phyloP scores from a whole-genome alignment of 2,113 vertebrate species.

The Tragelaphus strepsiceros region DNA sequence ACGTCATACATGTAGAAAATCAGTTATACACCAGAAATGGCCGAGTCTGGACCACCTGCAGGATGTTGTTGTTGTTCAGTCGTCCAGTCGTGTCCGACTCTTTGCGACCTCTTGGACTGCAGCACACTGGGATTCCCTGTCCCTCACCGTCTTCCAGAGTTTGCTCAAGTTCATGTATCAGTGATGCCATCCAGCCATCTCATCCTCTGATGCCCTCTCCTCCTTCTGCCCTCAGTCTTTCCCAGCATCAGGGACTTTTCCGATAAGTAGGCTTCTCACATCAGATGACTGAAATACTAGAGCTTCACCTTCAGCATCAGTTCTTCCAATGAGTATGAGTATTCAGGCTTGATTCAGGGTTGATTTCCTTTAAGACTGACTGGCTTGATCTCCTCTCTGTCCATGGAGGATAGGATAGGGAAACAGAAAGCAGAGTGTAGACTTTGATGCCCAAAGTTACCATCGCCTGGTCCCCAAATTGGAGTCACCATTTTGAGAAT shows the following conservation, averaged over 20 bases:
- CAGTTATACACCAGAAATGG: not conserved
- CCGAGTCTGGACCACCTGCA: not conserved
- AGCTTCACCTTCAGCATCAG: not conserved
- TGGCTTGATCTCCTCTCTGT: not conserved
- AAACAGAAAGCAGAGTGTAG: not conserved
- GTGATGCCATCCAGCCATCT: not conserved
- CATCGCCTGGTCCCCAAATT: not conserved
- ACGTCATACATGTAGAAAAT: not conserved
- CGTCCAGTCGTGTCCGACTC: accelerated
- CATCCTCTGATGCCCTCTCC: not conserved
- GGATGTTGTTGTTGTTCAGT: not conserved
- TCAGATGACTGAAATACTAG: not conserved
- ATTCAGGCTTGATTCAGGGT: not conserved
- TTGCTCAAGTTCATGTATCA: not conserved
- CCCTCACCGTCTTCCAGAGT: not conserved
- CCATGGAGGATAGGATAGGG: not conserved
- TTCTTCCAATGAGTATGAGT: not conserved
- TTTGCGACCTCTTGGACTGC: not conserved
- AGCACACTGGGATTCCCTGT: not conserved
- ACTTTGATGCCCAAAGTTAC: not conserved
- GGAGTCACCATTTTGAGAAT: not conserved
- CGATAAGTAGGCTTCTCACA: not conserved
- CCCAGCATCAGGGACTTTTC: not conserved
- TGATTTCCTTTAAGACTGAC: not conserved
- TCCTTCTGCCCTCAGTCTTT: not conserved